Percentiles rank a stretch among this genome's conserved stretches.
Evolutionary conservation across 2,888 invertebrate species (phyloP).

Genomic region (Lasioglossum malachurum): DNA sequence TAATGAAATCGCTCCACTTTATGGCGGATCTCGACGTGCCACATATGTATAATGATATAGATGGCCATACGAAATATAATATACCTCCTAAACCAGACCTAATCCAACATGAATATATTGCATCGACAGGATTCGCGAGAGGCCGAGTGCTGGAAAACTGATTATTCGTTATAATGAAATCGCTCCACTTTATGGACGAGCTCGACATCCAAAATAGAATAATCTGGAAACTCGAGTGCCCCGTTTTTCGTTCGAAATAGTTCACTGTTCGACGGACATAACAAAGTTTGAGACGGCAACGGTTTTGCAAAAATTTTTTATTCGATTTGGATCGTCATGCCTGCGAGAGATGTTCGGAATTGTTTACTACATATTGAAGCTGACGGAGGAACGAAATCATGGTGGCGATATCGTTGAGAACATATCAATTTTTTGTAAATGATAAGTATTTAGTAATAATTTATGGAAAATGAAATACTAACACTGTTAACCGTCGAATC

Average conservation of each 20-base stretch:
- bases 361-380: too few relatives aligned
- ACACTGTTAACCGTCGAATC: too few relatives aligned
- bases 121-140: not conserved
- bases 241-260: not conserved
- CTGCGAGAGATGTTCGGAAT: not conserved
- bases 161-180: slow-evolving; percentile 1
- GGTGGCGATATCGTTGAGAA: too few relatives aligned
- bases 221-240: not conserved
- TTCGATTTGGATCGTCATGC: not conserved
- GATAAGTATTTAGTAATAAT: too few relatives aligned
- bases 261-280: not conserved
- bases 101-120: not conserved
- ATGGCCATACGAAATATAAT: slow-evolving; percentile 1
- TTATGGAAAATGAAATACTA: too few relatives aligned
- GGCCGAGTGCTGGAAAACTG: not conserved
- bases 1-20: not conserved
- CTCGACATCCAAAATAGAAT: not conserved
- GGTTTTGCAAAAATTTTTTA: not conserved
- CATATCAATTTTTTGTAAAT: too few relatives aligned
- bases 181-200: not conserved
- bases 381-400: too few relatives aligned
- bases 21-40: too few relatives aligned
- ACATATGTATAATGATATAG: not conserved
- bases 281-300: not conserved
- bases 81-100: not conserved